Evolutionary conservation across 2,113 vertebrate species (phyloP).

Genomic region (Silurus glanis): DNA sequence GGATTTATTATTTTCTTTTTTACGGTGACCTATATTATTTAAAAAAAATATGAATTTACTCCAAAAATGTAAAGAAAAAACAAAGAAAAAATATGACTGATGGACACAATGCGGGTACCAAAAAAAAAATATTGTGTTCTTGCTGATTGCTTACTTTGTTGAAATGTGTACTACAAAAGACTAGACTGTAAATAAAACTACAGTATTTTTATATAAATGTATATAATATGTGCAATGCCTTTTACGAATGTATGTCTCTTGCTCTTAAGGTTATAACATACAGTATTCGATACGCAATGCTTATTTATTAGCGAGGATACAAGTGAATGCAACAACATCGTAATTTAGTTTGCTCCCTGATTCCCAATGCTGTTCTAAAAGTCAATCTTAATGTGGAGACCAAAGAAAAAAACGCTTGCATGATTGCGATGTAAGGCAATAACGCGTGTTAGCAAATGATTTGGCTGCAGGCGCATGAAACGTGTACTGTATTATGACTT

Average conservation of each 20-base stretch:
- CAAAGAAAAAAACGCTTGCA: neutral
- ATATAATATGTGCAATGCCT: no score
- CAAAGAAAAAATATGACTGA: neutral
- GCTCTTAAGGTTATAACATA: no score
- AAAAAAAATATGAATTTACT: neutral
- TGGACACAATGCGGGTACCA: neutral
- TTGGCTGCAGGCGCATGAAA: conserved; percentile 26
- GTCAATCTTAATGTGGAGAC: neutral
- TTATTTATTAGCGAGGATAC: neutral
- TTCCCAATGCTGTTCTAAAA: neutral
- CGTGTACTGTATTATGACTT: conserved; percentile 25
- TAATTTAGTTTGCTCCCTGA: neutral
- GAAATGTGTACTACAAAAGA: no score
- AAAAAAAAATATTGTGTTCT: neutral
- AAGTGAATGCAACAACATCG: neutral
- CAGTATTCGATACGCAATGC: neutral
- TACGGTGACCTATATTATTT: neutral
- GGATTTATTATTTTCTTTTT: neutral
- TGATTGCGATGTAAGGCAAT: conserved; percentile 12
- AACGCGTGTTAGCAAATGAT: conserved; percentile 30
- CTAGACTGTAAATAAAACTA: no score
- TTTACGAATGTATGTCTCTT: no score
- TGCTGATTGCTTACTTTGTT: neutral
- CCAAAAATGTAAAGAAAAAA: neutral
- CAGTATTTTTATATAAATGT: no score